phyloP scores from a whole-genome alignment of 1,140 invertebrate species.

The Cataglyphis hispanica region DNA sequence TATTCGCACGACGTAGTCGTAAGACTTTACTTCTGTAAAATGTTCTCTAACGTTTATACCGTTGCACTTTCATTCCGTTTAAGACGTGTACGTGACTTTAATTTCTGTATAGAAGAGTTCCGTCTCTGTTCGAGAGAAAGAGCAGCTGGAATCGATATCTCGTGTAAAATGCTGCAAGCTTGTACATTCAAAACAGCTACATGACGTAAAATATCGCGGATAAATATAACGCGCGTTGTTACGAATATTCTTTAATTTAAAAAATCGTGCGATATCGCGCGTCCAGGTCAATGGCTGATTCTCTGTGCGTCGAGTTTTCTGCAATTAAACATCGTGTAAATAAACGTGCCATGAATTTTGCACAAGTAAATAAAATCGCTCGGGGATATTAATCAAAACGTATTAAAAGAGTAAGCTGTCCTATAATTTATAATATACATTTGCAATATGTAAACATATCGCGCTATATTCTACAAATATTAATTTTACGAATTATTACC shows the following conservation, averaged over 20 bases:
- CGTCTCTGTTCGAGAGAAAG: conserved; percentile 11
- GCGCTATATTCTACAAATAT: conserved; percentile 36
- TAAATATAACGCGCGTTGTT: conserved; percentile 38
- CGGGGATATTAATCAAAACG: conserved; percentile 52
- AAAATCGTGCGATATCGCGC: conserved; percentile 45
- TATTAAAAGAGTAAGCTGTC: conserved; percentile 51
- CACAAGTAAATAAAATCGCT: conserved; percentile 54
- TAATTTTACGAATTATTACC: conserved; percentile 38
- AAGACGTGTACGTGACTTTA: conserved; percentile 35
- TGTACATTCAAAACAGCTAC: conserved; percentile 35
- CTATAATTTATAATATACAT: conserved; percentile 19
- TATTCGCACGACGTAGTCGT: neutral
- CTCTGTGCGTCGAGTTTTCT: conserved; percentile 32
- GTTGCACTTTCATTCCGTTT: conserved; percentile 22
- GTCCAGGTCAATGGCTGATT: neutral
- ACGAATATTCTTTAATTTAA: conserved; percentile 43
- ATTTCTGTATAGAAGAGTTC: conserved; percentile 12
- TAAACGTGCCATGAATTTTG: conserved; percentile 54
- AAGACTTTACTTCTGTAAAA: neutral
- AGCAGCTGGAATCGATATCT: conserved; percentile 36
- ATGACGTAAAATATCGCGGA: conserved; percentile 47
- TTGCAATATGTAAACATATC: neutral
- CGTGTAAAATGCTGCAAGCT: conserved; percentile 16
- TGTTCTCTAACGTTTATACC: conserved; percentile 13
- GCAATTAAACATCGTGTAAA: conserved; percentile 51